These are phyloP conservation scores for Todus mexicanus DNA, from an alignment of 2,797 vertebrate species.

Conservation along the genomic window DNA sequence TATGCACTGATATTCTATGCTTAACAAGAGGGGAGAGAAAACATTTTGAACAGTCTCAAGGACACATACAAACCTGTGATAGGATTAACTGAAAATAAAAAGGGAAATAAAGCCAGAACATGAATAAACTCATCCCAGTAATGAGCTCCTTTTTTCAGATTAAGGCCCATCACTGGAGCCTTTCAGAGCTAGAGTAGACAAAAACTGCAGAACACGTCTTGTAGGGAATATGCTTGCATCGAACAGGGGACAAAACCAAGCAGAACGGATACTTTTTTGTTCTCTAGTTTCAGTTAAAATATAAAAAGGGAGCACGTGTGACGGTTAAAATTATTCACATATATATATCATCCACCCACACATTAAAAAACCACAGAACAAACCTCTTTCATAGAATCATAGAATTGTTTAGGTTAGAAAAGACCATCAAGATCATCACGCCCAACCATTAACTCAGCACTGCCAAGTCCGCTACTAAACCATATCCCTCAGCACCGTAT, in stretches of 20 bases:
- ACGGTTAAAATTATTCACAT: neutral
- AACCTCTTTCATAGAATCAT: neutral
- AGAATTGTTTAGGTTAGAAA: neutral
- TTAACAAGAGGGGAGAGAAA: neutral
- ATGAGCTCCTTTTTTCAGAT: neutral
- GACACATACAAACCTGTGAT: fast-evolving
- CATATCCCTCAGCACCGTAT: neutral
- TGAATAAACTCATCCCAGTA: neutral
- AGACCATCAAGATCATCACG: neutral
- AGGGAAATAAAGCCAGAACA: neutral
- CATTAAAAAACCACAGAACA: neutral
- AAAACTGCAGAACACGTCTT: neutral
- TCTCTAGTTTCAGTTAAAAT: neutral
- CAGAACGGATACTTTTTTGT: neutral
- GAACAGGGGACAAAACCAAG: neutral
- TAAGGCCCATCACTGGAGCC: neutral
- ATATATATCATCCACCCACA: neutral
- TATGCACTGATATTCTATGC: neutral
- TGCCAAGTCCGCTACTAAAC: neutral
- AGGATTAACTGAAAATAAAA: neutral
- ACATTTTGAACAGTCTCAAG: neutral
- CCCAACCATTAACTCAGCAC: neutral
- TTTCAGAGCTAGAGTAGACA: neutral
- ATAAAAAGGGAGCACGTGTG: neutral
- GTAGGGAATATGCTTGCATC: neutral